phyloP scores from a whole-genome alignment of 2,888 invertebrate genomes.

The Spodoptera exigua region DNA sequence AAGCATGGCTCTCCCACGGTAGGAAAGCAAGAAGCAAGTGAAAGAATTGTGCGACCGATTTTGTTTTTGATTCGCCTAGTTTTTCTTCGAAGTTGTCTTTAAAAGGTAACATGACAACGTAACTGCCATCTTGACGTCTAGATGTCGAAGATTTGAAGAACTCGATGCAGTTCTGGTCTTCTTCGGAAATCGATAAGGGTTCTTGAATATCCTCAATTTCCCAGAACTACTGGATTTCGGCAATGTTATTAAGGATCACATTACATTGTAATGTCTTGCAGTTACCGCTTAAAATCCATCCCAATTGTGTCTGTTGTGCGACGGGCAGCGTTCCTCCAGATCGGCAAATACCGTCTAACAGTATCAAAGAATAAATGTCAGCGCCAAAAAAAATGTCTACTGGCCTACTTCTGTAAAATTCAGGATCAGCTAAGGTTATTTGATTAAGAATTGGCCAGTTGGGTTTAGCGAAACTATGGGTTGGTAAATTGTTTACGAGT shows the following conservation, averaged over 20 bases:
- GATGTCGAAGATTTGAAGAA: background rate
- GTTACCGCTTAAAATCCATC: conserved; percentile 11
- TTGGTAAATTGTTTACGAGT: conserved; percentile 5
- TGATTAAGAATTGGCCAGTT: conserved; percentile 5
- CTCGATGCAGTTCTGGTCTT: conserved; percentile 3
- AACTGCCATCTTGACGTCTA: conserved; percentile 1
- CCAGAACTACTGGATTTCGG: conserved; percentile 2
- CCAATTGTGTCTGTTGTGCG: conserved; percentile 8
- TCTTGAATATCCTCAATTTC: conserved; percentile 12
- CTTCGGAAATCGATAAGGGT: conserved; percentile 3
- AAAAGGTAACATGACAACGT: conserved; percentile 10
- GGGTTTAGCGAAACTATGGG: background rate
- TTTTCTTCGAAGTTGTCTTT: conserved; percentile 9
- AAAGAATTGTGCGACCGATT: too few relatives aligned
- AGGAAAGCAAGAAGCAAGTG: too few relatives aligned
- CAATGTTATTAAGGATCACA: conserved; percentile 2
- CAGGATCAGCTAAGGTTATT: conserved; percentile 5
- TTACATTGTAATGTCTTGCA: conserved; percentile 4
- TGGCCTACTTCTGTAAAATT: conserved; percentile 9
- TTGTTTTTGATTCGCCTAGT: too few relatives aligned
- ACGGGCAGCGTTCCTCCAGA: conserved; percentile 1
- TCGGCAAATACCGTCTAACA: conserved; percentile 2
- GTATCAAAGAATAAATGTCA: background rate
- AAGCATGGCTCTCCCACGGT: too few relatives aligned
- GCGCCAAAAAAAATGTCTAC: conserved; percentile 13